Evolutionary conservation across 2,888 invertebrate species (phyloP), one percentile per base, ranked within the genome.

Genomic region (Pollenia labialis): DNA sequence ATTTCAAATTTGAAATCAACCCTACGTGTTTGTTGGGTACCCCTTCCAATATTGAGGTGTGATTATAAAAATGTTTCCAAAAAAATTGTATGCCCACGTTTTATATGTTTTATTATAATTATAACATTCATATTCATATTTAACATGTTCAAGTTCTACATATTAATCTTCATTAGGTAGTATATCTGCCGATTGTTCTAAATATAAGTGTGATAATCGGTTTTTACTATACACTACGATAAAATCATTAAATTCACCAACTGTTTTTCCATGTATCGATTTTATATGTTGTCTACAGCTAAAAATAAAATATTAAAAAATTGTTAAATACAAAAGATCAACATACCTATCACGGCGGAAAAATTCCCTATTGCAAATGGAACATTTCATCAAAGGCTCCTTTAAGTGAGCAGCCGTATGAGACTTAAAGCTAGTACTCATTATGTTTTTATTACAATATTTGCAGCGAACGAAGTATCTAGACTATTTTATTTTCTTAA

Each of bases 161-260:
- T 42, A 23, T 7, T 52, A 44, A 44, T 74, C 40, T 23, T 74
- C 58, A 50, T 60, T 52, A 7, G 12, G 14, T 52, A 18, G 14
- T 60, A 79, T 12, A n/a, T 79, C 66, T 4, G 77, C 52, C 9
- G 58, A 66, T 72, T 84, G 84, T 9, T 84, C 58, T 14, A 84
- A 76, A 52, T 74, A 66, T 18, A 84, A 79, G 74, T 84, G 84
- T n/a, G 84, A 84, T 18, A 84, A 52, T 1, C 84, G 66, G 68
- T 72, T 72, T 40, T 79, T 79, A 16, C 46, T 52, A 48, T 68
- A 81, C 4, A 48, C 42, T 60, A 66, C 48, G 62, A 77, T 85
- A 50, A 68, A 81, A 2, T 81, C 72, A 10, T 81, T 77, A 62
- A 77, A 77, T 48, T 85, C 74, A 3, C 81, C 81, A 4, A 44